Evolutionary conservation across 2,888 invertebrate species (phyloP), one percentile per base, ranked within the genome.

Genomic region (Chrysotoxum bicinctum): DNA sequence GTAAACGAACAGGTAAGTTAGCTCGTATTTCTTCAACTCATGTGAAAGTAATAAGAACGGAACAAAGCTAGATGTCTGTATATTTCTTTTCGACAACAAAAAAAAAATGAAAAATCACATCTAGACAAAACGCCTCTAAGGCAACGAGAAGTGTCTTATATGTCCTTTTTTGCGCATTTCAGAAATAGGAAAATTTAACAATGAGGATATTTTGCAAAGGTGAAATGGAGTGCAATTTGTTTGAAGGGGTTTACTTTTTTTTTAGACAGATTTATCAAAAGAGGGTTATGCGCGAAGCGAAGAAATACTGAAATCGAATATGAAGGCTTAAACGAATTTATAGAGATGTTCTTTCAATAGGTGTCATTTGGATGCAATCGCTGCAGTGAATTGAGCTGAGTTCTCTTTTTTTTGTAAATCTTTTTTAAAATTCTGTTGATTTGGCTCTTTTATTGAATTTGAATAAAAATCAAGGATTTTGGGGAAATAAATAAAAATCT

Each of bases 31-130:
- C 40, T n/a, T 50, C 32, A 32, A 54, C n/a, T 85, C 66, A 56
- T 77, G 69, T 76, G 76, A 56, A 68, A 54, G 80, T 58, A 76
- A 76, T 73, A 60, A 68, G 66, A 66, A 82, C 45, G 77, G 50
- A 64, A 45, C 26, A 26, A 40, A 37, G 40, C 37, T 60, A 58
- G 50, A 68, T 40, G n/a, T n/a, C n/a, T n/a, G n/a, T n/a, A 66
- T 40, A 35, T 7, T 32, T 32, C 9, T 32, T 32, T 32, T 32
- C 9, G 50, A n/a, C 56, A 50, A 45, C 6, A 10, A 45, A 21
- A 0, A 21, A 21, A 23, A 14, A 23, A 23, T n/a, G n/a, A 14
- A 48, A 48, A 12, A 21, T 14, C 14, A 52, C 78, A 78, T 78
- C 48, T 19, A 56, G 50, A 66, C 30, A 35, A 32, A 66, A 66